Conservation (phyloP, 2,888 invertebrate species). For the Yponomeuta plumbellus region DNA sequence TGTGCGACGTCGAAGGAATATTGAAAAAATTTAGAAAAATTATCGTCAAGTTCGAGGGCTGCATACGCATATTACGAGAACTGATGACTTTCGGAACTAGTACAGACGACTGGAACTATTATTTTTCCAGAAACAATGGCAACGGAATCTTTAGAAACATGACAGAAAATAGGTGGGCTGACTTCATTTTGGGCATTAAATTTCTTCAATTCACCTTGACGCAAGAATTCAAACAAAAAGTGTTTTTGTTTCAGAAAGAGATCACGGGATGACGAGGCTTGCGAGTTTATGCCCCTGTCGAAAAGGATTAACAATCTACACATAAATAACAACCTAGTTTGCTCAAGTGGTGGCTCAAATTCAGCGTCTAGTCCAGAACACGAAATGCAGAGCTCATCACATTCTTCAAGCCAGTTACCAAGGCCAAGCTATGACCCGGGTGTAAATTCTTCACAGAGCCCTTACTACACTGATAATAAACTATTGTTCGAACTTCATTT, state of each 20-base stretch:
- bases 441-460: constrained; percentile 85
- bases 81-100: constrained; percentile 59
- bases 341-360: constrained; percentile 37
- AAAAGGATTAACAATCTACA: constrained; percentile 94
- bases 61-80: background rate
- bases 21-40: background rate
- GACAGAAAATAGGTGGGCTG: constrained; percentile 65
- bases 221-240: background rate
- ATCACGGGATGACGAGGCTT: constrained; percentile 83
- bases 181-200: background rate
- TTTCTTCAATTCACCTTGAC: background rate
- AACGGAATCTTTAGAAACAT: constrained; percentile 50
- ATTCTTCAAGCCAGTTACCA: constrained; percentile 49
- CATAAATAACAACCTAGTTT: constrained; percentile 78
- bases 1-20: background rate
- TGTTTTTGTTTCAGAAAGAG: constrained; percentile 80
- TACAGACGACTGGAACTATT: constrained; percentile 45
- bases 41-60: background rate
- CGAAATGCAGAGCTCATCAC: constrained; percentile 45
- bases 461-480: constrained; percentile 92
- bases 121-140: constrained; percentile 49
- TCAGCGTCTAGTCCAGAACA: constrained; percentile 56
- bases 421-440: constrained; percentile 83
- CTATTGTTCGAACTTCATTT: constrained; percentile 89
- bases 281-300: constrained; percentile 91